Percentiles rank a stretch among this genome's conserved stretches.
phyloP scores from a whole-genome alignment of 2,888 invertebrate genomes.

The Hofmannophila pseudospretella region DNA sequence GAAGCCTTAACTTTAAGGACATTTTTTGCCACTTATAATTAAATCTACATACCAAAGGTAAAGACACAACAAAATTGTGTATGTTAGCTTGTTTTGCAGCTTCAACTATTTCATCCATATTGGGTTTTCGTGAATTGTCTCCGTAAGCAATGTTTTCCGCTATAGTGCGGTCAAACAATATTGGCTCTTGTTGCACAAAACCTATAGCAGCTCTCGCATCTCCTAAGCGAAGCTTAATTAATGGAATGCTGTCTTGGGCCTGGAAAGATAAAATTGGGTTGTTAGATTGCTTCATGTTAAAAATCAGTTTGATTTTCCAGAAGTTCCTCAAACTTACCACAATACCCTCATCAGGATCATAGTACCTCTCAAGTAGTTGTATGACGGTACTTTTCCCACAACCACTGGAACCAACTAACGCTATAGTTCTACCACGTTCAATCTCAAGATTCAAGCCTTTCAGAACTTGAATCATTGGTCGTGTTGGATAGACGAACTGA shows the following conservation, averaged over 20 bases:
- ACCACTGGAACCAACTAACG: slow-evolving; percentile 88
- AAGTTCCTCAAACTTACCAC: slow-evolving; percentile 68
- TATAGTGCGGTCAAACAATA: slow-evolving; percentile 92
- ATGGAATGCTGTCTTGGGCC: slow-evolving; percentile 71
- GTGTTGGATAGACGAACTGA: slow-evolving; percentile 86
- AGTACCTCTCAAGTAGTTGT: slow-evolving; percentile 89
- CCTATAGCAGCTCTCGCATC: slow-evolving; percentile 88
- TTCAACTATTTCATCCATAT: slow-evolving; percentile 84
- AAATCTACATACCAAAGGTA: slow-evolving; percentile 87
- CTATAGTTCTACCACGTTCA: slow-evolving; percentile 83
- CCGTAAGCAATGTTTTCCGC: slow-evolving; percentile 96
- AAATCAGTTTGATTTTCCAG: background rate
- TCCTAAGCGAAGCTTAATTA: slow-evolving; percentile 69
- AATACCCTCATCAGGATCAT: slow-evolving; percentile 83
- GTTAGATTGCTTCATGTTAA: background rate
- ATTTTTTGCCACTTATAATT: no score
- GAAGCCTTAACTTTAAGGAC: no score
- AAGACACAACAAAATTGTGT: slow-evolving; percentile 86
- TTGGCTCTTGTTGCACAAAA: slow-evolving; percentile 95
- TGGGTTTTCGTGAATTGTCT: slow-evolving; percentile 82
- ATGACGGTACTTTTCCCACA: slow-evolving; percentile 94
- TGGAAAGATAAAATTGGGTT: slow-evolving; percentile 22
- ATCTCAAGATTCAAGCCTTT: slow-evolving; percentile 81
- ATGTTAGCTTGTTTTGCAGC: slow-evolving; percentile 92
- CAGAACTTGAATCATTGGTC: slow-evolving; percentile 83